Evolutionary conservation across 2,888 invertebrate species (phyloP).

Genomic region (Callyntrura guangdongensis): DNA sequence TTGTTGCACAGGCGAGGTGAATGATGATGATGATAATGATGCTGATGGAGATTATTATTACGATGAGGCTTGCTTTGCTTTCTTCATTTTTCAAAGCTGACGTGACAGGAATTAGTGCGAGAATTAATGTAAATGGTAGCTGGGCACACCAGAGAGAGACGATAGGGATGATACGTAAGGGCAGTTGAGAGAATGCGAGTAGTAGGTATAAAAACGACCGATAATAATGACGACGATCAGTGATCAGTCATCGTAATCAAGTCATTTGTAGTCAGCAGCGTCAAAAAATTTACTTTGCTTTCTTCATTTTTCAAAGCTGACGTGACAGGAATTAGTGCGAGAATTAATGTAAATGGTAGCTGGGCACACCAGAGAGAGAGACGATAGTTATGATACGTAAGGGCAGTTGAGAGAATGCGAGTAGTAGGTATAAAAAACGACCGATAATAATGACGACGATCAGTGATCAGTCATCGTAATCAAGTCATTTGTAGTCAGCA

Average conservation of each 20-base stretch:
- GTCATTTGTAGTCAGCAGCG: conserved; percentile 74
- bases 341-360: conserved; percentile 25
- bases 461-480: conserved; percentile 73
- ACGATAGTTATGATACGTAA: background rate
- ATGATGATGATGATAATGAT: background rate
- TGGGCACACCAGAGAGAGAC: background rate
- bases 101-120: conserved; percentile 65
- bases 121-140: conserved; percentile 24
- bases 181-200: background rate
- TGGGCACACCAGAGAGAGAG: background rate
- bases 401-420: background rate
- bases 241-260: conserved; percentile 74
- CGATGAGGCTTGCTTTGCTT: background rate
- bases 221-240: conserved; percentile 35
- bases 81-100: conserved; percentile 37
- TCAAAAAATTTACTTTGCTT: conserved; percentile 19
- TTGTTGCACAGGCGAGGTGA: background rate
- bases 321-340: conserved; percentile 65
- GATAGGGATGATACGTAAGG: background rate
- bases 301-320: conserved; percentile 37
- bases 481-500: conserved; percentile 75
- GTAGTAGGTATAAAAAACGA: background rate
- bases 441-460: conserved; percentile 8
- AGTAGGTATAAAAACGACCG: background rate
- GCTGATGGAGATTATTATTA: conserved; percentile 4